phyloP scores from a whole-genome alignment of 2,113 vertebrate species.

The Dipodomys stephensi region DNA sequence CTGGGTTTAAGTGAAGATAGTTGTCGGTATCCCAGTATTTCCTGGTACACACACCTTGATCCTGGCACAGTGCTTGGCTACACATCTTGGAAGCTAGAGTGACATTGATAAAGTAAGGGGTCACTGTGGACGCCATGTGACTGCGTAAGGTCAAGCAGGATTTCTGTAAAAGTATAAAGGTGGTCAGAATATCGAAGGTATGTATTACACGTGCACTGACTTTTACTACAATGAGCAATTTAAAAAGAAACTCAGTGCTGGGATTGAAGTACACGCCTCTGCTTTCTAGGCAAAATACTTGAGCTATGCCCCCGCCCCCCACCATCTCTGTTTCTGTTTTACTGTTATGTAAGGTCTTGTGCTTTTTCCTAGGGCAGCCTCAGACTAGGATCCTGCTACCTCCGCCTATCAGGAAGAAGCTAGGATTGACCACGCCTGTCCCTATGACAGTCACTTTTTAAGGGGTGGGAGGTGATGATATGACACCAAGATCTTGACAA shows the following conservation, averaged over 20 bases:
- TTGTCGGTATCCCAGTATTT: conserved; percentile 86
- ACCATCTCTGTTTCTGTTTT: too few relatives aligned
- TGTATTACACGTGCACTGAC: neutral
- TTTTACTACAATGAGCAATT: neutral
- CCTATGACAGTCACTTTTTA: too few relatives aligned
- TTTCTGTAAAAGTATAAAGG: conserved; percentile 79
- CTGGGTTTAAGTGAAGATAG: conserved; percentile 92
- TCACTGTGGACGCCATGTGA: conserved; percentile 86
- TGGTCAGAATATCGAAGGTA: conserved; percentile 11
- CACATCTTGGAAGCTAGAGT: conserved; percentile 93
- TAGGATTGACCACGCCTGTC: too few relatives aligned
- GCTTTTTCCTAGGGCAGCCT: too few relatives aligned
- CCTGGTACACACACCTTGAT: conserved; percentile 89
- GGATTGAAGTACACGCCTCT: too few relatives aligned
- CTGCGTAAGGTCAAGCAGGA: conserved; percentile 86
- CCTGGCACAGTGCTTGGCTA: conserved; percentile 88
- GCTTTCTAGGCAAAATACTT: too few relatives aligned
- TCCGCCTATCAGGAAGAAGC: too few relatives aligned
- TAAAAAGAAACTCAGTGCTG: neutral
- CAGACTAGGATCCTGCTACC: too few relatives aligned
- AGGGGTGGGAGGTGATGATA: too few relatives aligned
- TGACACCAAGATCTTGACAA: neutral
- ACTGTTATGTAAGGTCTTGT: too few relatives aligned
- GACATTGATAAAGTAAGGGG: conserved; percentile 92
- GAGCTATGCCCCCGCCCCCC: too few relatives aligned